Evolutionary conservation across 1,140 invertebrate genomes (phyloP).

Genomic region (Drosophila sturtevanti): DNA sequence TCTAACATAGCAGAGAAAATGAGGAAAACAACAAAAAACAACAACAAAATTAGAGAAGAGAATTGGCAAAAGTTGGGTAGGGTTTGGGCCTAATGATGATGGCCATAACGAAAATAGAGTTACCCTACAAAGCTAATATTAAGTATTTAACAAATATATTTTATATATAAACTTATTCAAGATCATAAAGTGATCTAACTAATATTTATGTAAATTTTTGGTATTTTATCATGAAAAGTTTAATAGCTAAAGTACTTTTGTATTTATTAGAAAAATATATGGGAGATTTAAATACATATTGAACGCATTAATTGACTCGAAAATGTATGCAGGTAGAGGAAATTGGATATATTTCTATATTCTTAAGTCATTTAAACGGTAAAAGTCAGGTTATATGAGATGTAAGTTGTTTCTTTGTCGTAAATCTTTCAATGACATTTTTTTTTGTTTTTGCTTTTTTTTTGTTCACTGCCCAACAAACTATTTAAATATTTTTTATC

Average conservation of each 20-base stretch:
- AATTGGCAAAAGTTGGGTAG: constrained; percentile 1
- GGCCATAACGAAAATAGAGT: background rate
- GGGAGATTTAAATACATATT: too few species aligned
- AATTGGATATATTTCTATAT: too few species aligned
- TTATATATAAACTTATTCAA: too few species aligned
- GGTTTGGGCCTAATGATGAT: background rate
- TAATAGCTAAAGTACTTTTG: too few species aligned
- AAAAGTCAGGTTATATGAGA: background rate
- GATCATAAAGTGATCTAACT: too few species aligned
- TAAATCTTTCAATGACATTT: background rate
- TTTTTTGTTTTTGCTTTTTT: background rate
- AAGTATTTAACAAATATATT: too few species aligned
- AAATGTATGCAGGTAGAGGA: too few species aligned
- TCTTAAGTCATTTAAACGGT: too few species aligned
- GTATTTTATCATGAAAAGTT: too few species aligned
- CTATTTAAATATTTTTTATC: background rate
- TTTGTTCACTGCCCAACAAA: background rate
- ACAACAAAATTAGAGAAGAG: constrained; percentile 8
- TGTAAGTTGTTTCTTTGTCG: background rate
- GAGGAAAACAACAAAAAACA: background rate
- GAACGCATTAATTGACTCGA: too few species aligned
- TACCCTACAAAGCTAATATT: background rate
- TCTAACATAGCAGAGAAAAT: background rate
- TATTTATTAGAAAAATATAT: too few species aligned
- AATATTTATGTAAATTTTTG: too few species aligned